These are phyloP conservation scores for Hucho hucho DNA, from an alignment of 2,113 vertebrate genomes.

Conservation along the genomic window DNA sequence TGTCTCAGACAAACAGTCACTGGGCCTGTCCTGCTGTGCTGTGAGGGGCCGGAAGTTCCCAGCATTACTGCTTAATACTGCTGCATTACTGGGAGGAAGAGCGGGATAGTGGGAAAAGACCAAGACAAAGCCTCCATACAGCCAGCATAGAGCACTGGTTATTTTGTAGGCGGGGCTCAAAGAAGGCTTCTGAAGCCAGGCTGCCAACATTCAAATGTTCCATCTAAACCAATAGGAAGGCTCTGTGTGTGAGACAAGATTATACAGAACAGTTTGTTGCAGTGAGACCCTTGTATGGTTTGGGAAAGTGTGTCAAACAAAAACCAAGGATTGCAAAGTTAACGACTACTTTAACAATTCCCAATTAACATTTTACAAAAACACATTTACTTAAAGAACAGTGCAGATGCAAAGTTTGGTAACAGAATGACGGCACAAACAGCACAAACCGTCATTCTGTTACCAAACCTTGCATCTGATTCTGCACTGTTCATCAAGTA, in stretches of 20 bases:
- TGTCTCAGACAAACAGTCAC: constrained; percentile 28
- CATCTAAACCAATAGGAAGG: constrained; percentile 18
- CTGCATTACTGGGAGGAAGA: constrained; percentile 40
- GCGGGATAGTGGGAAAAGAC: constrained; percentile 40
- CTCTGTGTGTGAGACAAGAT: constrained; percentile 18
- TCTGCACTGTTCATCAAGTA: too few relatives aligned
- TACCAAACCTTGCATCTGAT: too few relatives aligned
- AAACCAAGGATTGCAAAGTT: too few relatives aligned
- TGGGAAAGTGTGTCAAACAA: too few relatives aligned
- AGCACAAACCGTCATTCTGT: too few relatives aligned
- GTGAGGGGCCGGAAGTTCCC: constrained; percentile 44
- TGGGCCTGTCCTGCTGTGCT: constrained; percentile 36
- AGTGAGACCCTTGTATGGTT: neutral
- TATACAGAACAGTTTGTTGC: constrained; percentile 26
- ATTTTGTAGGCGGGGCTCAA: constrained; percentile 44
- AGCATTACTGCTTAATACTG: constrained; percentile 41
- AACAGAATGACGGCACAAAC: too few relatives aligned
- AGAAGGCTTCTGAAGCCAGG: constrained; percentile 39
- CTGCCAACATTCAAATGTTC: constrained; percentile 30
- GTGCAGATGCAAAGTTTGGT: too few relatives aligned
- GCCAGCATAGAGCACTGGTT: constrained; percentile 27
- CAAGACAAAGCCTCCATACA: constrained; percentile 50
- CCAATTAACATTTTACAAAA: too few relatives aligned
- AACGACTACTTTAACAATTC: too few relatives aligned
- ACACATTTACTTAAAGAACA: too few relatives aligned